Conservation (phyloP, 2,888 invertebrate species). For the Gasteruption jaculator region DNA sequence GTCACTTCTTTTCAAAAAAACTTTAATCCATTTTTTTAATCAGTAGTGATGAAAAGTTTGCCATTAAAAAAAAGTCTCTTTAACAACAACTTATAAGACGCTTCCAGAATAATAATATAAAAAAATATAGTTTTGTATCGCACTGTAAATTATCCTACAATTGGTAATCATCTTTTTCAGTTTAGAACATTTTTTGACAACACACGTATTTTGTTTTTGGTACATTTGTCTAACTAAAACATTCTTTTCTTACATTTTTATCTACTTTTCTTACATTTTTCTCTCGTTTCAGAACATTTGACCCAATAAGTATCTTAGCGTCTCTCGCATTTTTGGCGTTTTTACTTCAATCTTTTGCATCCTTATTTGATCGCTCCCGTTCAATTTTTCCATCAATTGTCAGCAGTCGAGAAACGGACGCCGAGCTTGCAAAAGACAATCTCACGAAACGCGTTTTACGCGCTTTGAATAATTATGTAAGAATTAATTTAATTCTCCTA, state of each 20-base stretch:
- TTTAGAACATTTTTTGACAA: conserved; percentile 4
- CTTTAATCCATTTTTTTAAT: too few species aligned
- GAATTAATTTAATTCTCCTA: conserved; percentile 17
- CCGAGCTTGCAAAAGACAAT: conserved; percentile 21
- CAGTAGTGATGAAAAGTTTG: too few species aligned
- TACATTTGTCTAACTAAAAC: background rate
- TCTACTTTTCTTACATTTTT: conserved; percentile 5
- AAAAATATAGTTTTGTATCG: background rate
- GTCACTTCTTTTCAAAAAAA: too few species aligned
- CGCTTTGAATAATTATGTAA: conserved; percentile 44
- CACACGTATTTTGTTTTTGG: background rate
- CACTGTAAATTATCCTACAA: background rate
- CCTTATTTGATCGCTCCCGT: conserved; percentile 43
- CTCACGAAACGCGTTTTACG: conserved; percentile 32
- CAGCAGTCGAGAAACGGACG: conserved; percentile 29
- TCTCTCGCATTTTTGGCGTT: conserved; percentile 50
- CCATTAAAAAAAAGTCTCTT: too few species aligned
- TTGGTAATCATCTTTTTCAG: too few species aligned
- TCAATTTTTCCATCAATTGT: conserved; percentile 41
- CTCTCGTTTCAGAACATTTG: conserved; percentile 40
- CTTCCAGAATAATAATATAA: conserved; percentile 6
- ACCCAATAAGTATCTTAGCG: conserved; percentile 48
- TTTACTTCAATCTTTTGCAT: conserved; percentile 46
- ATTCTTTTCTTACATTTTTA: background rate
- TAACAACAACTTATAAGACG: too few species aligned